A percentile compares a stretch with the other conserved stretches of the same genome.
phyloP scores from a whole-genome alignment of 2,888 invertebrate genomes.

The Gerris lacustris region DNA sequence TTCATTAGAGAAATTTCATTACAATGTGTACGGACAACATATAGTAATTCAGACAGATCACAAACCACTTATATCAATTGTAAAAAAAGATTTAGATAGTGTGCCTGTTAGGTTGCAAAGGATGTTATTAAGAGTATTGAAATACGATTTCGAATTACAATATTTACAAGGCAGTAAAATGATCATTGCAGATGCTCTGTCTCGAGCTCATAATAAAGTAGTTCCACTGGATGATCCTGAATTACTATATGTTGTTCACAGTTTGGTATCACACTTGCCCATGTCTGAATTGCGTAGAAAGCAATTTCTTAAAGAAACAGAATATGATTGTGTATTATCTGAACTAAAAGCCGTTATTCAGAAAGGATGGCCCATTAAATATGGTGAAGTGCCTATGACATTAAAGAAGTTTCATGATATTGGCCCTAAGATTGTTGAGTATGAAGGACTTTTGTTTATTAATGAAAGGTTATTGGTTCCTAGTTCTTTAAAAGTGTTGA shows the following conservation, averaged over 20 bases:
- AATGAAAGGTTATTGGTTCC: constrained; percentile 17
- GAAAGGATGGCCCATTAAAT: not conserved
- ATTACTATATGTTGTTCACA: constrained; percentile 21
- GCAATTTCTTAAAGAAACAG: constrained; percentile 23
- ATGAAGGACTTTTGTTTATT: constrained; percentile 12
- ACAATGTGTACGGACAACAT: constrained; percentile 6
- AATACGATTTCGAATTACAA: constrained; percentile 21
- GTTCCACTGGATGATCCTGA: constrained; percentile 22
- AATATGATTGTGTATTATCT: not conserved
- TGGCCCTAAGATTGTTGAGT: not conserved
- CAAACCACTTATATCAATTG: constrained; percentile 18
- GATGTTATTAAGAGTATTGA: constrained; percentile 18
- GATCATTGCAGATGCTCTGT: constrained; percentile 28
- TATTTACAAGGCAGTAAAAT: constrained; percentile 31
- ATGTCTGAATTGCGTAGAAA: constrained; percentile 21
- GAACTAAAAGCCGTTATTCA: not conserved
- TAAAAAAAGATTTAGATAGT: constrained; percentile 20
- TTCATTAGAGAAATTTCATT: constrained; percentile 29
- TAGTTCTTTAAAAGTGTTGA: too few species aligned
- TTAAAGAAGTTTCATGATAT: too few species aligned
- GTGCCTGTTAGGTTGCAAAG: constrained; percentile 21
- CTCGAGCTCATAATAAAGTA: constrained; percentile 16
- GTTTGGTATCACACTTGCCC: constrained; percentile 27
- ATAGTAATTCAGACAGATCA: constrained; percentile 21
- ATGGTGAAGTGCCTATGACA: too few species aligned